phyloP scores from a whole-genome alignment of 2,797 vertebrate genomes.

The Alcedo quadribrachys region DNA sequence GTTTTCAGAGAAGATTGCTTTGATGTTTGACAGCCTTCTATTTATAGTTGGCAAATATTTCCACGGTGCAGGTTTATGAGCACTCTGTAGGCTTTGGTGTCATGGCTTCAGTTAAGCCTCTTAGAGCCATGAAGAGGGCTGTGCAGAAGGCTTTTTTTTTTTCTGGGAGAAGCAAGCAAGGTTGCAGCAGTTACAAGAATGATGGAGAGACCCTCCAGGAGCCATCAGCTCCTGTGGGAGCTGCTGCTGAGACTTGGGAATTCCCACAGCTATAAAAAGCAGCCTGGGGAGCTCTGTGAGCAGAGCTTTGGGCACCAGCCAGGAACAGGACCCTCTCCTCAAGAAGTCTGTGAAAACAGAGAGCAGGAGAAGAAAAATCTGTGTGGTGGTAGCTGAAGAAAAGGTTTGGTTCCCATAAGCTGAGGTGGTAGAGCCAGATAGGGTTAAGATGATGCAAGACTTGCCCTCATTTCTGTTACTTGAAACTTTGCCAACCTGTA shows the following conservation, averaged over 20 bases:
- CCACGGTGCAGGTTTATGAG: not conserved
- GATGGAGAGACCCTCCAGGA: too few relatives aligned
- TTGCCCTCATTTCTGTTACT: conserved; percentile 21
- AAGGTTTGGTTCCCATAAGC: not conserved
- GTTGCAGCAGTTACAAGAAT: not conserved
- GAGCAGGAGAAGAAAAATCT: not conserved
- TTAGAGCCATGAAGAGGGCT: not conserved
- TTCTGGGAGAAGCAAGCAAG: not conserved
- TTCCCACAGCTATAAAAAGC: too few relatives aligned
- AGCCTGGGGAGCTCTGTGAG: too few relatives aligned
- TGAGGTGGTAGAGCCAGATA: not conserved
- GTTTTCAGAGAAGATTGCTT: conserved; percentile 39
- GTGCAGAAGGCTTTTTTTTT: not conserved
- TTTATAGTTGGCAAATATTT: conserved; percentile 57
- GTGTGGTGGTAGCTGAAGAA: not conserved
- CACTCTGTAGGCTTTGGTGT: not conserved
- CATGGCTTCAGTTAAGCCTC: not conserved
- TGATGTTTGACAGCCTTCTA: conserved; percentile 19
- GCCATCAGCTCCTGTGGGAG: too few relatives aligned
- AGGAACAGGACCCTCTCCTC: not conserved
- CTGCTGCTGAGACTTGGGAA: too few relatives aligned
- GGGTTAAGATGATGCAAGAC: conserved; percentile 34
- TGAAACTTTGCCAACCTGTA: conserved; percentile 26
- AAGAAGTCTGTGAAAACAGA: not conserved
- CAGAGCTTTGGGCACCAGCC: too few relatives aligned